These are phyloP conservation scores for Dione juno DNA, from an alignment of 2,888 invertebrate genomes.

Conservation along the genomic window DNA sequence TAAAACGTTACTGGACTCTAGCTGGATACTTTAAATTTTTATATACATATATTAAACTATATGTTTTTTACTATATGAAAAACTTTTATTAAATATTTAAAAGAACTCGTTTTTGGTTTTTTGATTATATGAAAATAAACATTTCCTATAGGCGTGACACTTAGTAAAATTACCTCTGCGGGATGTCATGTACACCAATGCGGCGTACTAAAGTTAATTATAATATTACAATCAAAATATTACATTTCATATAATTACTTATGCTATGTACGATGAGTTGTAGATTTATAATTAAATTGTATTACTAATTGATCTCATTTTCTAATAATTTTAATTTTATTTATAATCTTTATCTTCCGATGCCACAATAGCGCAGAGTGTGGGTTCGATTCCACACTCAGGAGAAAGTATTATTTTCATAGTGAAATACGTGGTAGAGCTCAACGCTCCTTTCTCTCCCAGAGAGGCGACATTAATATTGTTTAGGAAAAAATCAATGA, in stretches of 20 bases:
- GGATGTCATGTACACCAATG: conserved; percentile 11
- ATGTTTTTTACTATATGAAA: neutral
- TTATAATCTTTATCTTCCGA: too few species aligned
- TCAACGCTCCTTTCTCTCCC: too few species aligned
- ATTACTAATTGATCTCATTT: neutral
- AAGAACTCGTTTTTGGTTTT: conserved; percentile 25
- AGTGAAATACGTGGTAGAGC: too few species aligned
- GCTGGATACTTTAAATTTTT: neutral
- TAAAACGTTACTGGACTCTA: too few species aligned
- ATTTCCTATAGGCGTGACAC: conserved; percentile 23
- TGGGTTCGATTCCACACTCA: too few species aligned
- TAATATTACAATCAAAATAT: conserved; percentile 25
- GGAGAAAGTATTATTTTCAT: too few species aligned
- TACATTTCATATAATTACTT: conserved; percentile 14
- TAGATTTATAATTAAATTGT: neutral
- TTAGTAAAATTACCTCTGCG: conserved; percentile 19
- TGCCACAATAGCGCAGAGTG: too few species aligned
- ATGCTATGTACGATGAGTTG: neutral
- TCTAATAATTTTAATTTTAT: too few species aligned
- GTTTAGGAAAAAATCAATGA: too few species aligned
- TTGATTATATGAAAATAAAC: conserved; percentile 17
- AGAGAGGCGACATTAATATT: too few species aligned
- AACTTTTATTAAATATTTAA: neutral
- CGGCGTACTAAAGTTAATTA: conserved; percentile 26
- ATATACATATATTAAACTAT: neutral